Evolutionary conservation across 1,140 invertebrate species (phyloP).

Genomic region (Drosophila rhopaloa): DNA sequence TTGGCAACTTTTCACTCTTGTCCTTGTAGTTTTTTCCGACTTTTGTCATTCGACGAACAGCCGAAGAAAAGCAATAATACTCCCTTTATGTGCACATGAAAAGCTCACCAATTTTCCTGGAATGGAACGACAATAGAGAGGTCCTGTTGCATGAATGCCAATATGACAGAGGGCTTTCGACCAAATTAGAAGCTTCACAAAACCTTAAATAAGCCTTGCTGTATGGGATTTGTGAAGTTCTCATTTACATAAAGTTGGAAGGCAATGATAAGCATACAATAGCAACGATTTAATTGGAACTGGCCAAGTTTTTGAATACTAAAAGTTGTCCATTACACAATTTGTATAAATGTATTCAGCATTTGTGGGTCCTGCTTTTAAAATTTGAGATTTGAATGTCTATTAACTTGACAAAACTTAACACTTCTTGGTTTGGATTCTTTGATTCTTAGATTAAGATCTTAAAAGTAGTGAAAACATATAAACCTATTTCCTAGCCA

Average conservation of each 20-base stretch:
- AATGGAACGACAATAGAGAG: slow-evolving; percentile 11
- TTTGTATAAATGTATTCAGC: neutral
- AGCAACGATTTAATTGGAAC: neutral
- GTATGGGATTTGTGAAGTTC: neutral
- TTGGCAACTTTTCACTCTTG: slow-evolving; percentile 65
- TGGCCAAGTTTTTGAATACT: neutral
- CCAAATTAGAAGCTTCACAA: slow-evolving; percentile 19
- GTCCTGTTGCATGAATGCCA: neutral
- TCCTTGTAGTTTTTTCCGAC: slow-evolving; percentile 14
- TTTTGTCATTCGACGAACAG: slow-evolving; percentile 12
- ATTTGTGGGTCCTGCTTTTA: too few species aligned
- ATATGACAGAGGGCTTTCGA: slow-evolving; percentile 1
- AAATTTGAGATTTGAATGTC: too few species aligned
- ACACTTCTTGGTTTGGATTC: too few species aligned
- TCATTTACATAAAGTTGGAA: neutral
- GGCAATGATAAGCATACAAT: neutral
- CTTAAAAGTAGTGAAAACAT: neutral
- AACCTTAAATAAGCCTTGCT: neutral
- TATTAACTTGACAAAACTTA: too few species aligned
- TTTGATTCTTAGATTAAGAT: too few species aligned
- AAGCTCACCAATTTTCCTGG: neutral
- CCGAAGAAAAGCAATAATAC: slow-evolving; percentile 51
- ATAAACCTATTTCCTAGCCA: neutral
- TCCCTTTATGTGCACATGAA: slow-evolving; percentile 34
- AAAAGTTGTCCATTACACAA: neutral